A percentile compares a stretch with the other conserved stretches of the same genome.
phyloP scores from a whole-genome alignment of 2,797 vertebrate genomes.

The Phataginus tricuspis region DNA sequence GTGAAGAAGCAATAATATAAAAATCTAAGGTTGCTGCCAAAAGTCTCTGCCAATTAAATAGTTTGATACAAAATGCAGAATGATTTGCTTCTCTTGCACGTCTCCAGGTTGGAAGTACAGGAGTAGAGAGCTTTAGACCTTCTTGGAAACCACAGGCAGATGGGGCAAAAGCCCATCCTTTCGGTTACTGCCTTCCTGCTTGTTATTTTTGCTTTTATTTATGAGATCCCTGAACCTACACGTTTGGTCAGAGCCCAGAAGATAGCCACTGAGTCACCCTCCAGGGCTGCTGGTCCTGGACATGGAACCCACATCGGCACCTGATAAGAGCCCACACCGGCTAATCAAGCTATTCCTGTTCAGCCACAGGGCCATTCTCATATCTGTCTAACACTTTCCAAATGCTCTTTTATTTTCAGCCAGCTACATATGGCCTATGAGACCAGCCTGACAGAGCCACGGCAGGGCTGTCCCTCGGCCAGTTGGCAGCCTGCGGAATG shows the following conservation, averaged over 20 bases:
- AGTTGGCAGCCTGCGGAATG: conserved; percentile 63
- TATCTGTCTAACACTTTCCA: conserved; percentile 42
- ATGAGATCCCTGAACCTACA: not conserved
- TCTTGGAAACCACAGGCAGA: not conserved
- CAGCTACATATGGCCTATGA: conserved; percentile 72
- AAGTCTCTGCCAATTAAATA: not conserved
- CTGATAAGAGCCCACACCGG: not conserved
- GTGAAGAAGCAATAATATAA: not conserved
- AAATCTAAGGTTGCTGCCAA: not conserved
- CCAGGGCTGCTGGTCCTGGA: not conserved
- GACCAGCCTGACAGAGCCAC: conserved; percentile 64
- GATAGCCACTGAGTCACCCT: not conserved
- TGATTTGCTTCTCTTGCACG: not conserved
- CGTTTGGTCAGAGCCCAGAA: not conserved
- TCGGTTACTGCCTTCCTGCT: not conserved
- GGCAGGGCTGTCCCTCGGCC: conserved; percentile 34
- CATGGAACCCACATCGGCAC: not conserved
- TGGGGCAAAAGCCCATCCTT: not conserved
- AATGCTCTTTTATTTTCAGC: conserved; percentile 34
- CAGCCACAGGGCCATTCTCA: not conserved
- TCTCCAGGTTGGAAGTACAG: not conserved
- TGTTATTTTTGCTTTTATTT: not conserved
- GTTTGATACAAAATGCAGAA: not conserved
- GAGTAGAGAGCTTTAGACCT: not conserved
- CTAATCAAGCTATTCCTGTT: not conserved